Evolutionary conservation across 2,797 vertebrate species (phyloP).

Genomic region (Pagetopsis macropterus): DNA sequence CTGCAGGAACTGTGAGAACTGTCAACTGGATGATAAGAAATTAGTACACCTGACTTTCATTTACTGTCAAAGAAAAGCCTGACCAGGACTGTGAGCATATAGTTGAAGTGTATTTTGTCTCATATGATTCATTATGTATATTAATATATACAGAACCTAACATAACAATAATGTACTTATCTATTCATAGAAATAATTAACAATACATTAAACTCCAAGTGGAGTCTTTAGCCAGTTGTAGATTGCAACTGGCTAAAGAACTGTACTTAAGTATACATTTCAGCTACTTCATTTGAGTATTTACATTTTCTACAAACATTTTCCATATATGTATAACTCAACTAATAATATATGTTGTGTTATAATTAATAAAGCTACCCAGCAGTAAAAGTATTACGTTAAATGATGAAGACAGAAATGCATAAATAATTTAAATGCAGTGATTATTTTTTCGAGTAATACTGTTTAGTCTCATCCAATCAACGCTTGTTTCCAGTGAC

Average conservation of each 20-base stretch:
- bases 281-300: no score
- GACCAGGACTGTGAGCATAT: neutral
- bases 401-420: no score
- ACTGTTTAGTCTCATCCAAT: neutral
- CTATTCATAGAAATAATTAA: no score
- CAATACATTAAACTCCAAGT: neutral
- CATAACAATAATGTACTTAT: neutral
- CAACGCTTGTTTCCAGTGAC: neutral
- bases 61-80: constrained; percentile 2
- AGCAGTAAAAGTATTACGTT: no score
- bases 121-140: neutral
- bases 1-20: constrained; percentile 30
- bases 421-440: no score
- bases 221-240: constrained; percentile 6
- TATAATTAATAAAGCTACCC: no score
- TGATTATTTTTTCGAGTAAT: no score
- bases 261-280: no score
- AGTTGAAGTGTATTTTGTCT: neutral
- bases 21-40: no score
- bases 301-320: neutral
- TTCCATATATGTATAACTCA: no score
- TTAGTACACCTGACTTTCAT: neutral
- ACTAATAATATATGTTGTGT: no score
- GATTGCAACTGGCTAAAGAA: no score
- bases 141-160: neutral